Base-by-base conservation (phyloP, 2,888 invertebrate species). In the Operophtera brumata region DNA sequence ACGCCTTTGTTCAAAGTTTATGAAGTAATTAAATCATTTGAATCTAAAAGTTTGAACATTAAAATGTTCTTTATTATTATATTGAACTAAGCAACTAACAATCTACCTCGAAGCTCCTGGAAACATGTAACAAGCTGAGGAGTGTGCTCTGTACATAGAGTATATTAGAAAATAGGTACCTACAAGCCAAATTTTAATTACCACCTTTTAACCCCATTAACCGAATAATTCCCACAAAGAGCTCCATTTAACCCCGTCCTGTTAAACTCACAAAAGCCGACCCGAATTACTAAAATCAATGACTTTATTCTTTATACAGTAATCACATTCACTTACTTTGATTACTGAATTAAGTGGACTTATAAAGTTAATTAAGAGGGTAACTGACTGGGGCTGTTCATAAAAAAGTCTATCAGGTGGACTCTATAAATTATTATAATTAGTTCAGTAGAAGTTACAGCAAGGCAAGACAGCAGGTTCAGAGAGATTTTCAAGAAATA, bases 221-320 rank as follows among this genome's bases (percentile, higher is more conserved):
- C 54, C 49, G 54, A 40, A 50, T 50, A 47, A 54, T 57, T 50
- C 42, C 39, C 49, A 30, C 41, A 41, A 57, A 54, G 50, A 46
- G 54, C 35, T 42, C 40, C 40, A 54, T 39, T 57, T 50, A 57
- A 57, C 47, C 49, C 53, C 53, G 46, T 57, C 53, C 57, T 39
- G 53, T 40, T 57, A 43, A 35, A 14, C 20, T 3, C 8, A 45
- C 35, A 34, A 14, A 45, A 32, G 1, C 14, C 4, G 20, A 14
- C 14, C 14, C 30, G 35, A 30, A 45, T 45, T 34, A 35, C 35
- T 41, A 25, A 14, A 35, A 45, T 36, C 45, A 46, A 37, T 46
- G 44, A 46, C 36, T 46, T 46, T 46, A 46, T 46, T 46, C 45
- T 46, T 26, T 37, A n/a, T n/a, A 9, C 36, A 11, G 20, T 36